Conservation (phyloP, 2,888 invertebrate species). For the Homarus gammarus region DNA sequence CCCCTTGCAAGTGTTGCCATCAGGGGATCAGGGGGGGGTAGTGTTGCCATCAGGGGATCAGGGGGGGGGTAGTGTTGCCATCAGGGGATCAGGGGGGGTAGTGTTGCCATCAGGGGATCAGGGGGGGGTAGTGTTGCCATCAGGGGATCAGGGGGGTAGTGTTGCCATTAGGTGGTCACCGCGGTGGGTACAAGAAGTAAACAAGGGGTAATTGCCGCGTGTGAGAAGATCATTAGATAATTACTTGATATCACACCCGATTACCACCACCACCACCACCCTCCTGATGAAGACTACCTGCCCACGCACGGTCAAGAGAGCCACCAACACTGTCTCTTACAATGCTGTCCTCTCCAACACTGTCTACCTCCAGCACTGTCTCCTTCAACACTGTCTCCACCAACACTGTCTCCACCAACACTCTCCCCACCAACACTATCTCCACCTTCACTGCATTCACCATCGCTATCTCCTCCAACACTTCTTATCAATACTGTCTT, state of each 20-base stretch:
- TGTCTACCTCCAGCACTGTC: background rate
- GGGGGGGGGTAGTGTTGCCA: background rate
- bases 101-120: too few relatives aligned
- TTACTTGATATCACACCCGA: slow-evolving; percentile 58
- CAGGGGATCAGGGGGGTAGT: background rate
- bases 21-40: too few relatives aligned
- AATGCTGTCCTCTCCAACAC: background rate
- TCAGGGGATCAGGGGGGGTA: background rate
- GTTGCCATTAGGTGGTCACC: background rate
- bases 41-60: background rate
- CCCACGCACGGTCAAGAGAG: background rate
- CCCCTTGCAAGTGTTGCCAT: too few relatives aligned
- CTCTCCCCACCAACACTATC: background rate
- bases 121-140: background rate
- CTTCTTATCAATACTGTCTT: too few relatives aligned
- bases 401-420: background rate
- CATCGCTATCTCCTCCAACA: background rate
- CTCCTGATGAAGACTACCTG: background rate
- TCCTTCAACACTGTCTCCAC: too few relatives aligned
- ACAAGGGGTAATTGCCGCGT: slow-evolving; percentile 33
- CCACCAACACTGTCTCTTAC: background rate
- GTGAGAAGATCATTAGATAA: slow-evolving; percentile 49
- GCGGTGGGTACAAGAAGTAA: slow-evolving; percentile 25
- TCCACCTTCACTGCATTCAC: background rate
- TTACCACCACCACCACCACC: background rate